These are phyloP conservation scores for Machimus atricapillus DNA, from an alignment of 2,888 invertebrate genomes.

Conservation along the genomic window DNA sequence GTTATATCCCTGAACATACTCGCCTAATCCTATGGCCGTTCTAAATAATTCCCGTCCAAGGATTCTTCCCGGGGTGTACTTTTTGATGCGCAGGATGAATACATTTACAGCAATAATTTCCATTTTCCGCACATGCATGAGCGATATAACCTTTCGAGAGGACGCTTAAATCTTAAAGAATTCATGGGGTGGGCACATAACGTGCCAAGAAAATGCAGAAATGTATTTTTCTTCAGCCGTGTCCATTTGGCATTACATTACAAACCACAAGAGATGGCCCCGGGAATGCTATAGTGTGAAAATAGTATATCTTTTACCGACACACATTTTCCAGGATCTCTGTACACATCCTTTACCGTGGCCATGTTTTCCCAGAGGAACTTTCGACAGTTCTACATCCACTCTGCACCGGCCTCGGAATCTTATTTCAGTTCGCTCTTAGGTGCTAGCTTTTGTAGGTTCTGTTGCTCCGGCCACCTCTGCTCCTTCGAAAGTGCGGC, in stretches of 20 bases:
- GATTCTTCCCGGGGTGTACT: neutral
- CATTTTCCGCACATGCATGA: neutral
- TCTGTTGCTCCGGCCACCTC: neutral
- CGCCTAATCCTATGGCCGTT: neutral
- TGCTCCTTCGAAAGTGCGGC: neutral
- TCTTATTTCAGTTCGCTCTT: conserved; percentile 20
- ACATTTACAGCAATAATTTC: conserved; percentile 7
- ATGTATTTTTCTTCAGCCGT: conserved; percentile 23
- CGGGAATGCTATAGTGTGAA: conserved; percentile 30
- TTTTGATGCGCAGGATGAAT: conserved; percentile 8
- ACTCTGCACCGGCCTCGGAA: neutral
- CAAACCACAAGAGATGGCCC: conserved; percentile 18
- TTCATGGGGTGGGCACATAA: neutral
- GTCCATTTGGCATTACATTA: conserved; percentile 38
- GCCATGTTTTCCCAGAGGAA: conserved; percentile 26
- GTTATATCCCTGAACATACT: neutral
- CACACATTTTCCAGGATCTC: conserved; percentile 3
- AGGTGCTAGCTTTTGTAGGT: conserved; percentile 4
- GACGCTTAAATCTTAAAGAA: conserved; percentile 29
- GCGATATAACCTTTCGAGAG: neutral
- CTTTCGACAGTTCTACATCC: conserved; percentile 32
- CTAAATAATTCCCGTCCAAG: neutral
- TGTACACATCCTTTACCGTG: conserved; percentile 12
- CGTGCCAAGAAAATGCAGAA: conserved; percentile 14
- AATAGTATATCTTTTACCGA: conserved; percentile 28